Evolutionary conservation across 1,140 invertebrate genomes (phyloP), one percentile per base, ranked within the genome.

Genomic region (Leptoteleia sp.): DNA sequence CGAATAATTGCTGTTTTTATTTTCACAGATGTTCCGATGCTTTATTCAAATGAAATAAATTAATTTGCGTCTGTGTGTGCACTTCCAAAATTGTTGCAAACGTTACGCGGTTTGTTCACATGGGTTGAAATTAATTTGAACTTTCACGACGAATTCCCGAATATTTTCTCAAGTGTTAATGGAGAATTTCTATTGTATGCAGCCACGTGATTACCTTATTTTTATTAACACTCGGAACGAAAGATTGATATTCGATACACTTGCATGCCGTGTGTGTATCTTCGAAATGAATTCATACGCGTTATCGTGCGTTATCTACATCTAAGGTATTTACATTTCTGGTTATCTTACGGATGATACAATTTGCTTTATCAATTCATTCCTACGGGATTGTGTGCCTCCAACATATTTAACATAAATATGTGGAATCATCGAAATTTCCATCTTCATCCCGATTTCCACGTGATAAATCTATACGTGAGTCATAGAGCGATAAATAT

Each of bases 1-100:
- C 31, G 12, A 48, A 40, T 48, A 62, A 62, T 29, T 48, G 9
- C 7, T 48, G 59, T 62, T 62, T 48, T 48, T 62, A 50, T 62
- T 62, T 48, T 50, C 22, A 29, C 59, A 62, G 19, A 16, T 48
- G 59, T 62, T 50, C 45, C n/a, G 9, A 29, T 48, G 50, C 12
- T 12, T 38, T 38, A 19, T 38, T 8, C 38, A 48, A 50, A 12
- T 15, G 37, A 57, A 57, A 31, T 25, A 15, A 62, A 62, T 62
- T 62, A 29, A 15, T 48, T 62, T 38, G 17, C 6, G 31, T 38
- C 31, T 43, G 43, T 16, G 45, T 45, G 2, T n/a, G n/a, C n/a
- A n/a, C n/a, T n/a, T n/a, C n/a, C n/a, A n/a, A n/a, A n/a, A n/a
- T n/a, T n/a, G n/a, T n/a, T n/a, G n/a, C n/a, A 59, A 59, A 15